Base-by-base conservation (phyloP, 2,888 invertebrate species). In the Chironomus riparius region DNA sequence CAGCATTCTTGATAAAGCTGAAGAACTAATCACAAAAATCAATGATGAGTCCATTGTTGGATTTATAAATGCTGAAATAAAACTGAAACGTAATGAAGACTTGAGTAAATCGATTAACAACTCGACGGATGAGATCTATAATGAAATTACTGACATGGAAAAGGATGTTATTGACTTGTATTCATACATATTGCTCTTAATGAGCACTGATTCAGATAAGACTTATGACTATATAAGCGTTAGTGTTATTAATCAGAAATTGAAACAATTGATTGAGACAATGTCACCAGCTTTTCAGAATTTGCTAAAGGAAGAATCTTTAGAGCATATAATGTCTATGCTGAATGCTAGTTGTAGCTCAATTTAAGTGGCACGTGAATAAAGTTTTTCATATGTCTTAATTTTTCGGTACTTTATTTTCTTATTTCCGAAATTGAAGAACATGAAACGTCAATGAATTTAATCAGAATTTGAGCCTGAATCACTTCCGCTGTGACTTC, bases 391-490 rank as follows among this genome's bases (percentile, higher is more conserved):
- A 2, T 10, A 38, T 38, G 38, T 10, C 38, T 38, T 38, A 38
- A 38, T 38, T 10, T 38, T 38, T 1, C 38, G 7, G 10, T 10
- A 10, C 10, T 38, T 38, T 38, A 38, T 38, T 38, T 10, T 7
- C 10, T 38, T 38, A 10, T 10, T 38, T 38, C 10, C 38, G 10
- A 38, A 38, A 38, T 38, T 38, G 10, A 38, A 38, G 38, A 2
- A 38, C 7, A 38, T 38, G 10, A 38, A 38, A 38, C 10, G 38
- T 10, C 10, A 38, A 38, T 15, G 28, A 22, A 28, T 68, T 68
- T 69, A 69, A 50, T 71, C 50, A 10, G 77, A 76, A 12, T 70
- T 70, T 13, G 77, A 73, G 21, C 70, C 13, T 0, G 84, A 84
- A 28, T n/a, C 47, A 56, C 56, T 56, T 24, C 18, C 18, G 21